Evolutionary conservation across 2,113 vertebrate species (phyloP).

Genomic region (Perccottus glenii): DNA sequence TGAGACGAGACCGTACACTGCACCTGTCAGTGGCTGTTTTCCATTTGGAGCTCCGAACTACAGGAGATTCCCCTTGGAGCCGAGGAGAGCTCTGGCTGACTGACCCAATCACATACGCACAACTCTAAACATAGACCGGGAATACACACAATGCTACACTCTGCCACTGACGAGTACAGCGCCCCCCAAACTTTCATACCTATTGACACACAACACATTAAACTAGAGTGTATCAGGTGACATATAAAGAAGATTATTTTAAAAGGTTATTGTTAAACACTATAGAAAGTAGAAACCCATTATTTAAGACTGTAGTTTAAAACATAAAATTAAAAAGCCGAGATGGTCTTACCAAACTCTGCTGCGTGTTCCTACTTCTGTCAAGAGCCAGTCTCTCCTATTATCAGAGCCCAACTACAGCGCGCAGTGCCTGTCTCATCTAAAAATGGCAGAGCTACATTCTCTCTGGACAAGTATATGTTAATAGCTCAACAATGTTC

Average conservation of each 20-base stretch:
- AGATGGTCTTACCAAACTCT: slow-evolving; percentile 55
- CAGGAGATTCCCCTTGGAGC: slow-evolving; percentile 71
- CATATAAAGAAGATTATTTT: background rate
- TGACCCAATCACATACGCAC: slow-evolving; percentile 50
- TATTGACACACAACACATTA: background rate
- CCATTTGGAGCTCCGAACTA: slow-evolving; percentile 42
- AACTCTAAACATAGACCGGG: slow-evolving; percentile 57
- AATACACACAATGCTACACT: slow-evolving; percentile 46
- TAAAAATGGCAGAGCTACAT: slow-evolving; percentile 74
- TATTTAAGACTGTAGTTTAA: background rate
- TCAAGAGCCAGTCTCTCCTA: slow-evolving; percentile 45
- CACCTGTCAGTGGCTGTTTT: slow-evolving; percentile 73
- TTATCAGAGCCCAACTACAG: slow-evolving; percentile 62
- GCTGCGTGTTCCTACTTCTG: slow-evolving; percentile 33
- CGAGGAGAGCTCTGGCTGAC: slow-evolving; percentile 54
- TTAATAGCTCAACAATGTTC: slow-evolving; percentile 70
- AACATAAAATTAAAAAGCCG: background rate
- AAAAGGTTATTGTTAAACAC: background rate
- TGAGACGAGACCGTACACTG: slow-evolving; percentile 44
- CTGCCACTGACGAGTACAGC: slow-evolving; percentile 21
- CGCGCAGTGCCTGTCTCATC: slow-evolving; percentile 54
- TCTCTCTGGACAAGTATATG: slow-evolving; percentile 61
- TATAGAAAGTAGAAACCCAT: background rate
- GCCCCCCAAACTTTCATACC: slow-evolving; percentile 7
- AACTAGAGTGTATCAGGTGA: background rate